Conservation (phyloP, 2,888 invertebrate species). For the Anodontia alba region DNA sequence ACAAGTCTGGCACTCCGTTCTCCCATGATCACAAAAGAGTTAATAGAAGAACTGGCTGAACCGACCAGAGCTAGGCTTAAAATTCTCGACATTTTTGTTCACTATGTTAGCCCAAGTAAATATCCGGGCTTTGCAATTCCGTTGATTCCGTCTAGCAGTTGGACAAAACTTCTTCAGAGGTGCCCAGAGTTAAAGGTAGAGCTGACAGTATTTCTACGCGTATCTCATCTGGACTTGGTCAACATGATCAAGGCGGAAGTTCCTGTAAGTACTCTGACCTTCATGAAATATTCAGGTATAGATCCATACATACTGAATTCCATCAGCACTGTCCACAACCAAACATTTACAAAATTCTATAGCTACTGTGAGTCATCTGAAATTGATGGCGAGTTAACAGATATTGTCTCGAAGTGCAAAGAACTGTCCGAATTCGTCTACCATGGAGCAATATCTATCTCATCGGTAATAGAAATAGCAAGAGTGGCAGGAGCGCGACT, state of each 20-base stretch:
- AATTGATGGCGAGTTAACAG: slow-evolving; percentile 62
- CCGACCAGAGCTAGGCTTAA: slow-evolving; percentile 63
- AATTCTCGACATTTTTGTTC: slow-evolving; percentile 69
- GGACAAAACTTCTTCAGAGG: slow-evolving; percentile 63
- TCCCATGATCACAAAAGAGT: slow-evolving; percentile 72
- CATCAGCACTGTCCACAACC: slow-evolving; percentile 64
- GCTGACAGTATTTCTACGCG: slow-evolving; percentile 67
- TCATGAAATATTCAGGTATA: slow-evolving; percentile 71
- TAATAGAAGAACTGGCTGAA: slow-evolving; percentile 65
- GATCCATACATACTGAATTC: slow-evolving; percentile 60
- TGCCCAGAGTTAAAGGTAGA: slow-evolving; percentile 73
- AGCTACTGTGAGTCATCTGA: slow-evolving; percentile 66
- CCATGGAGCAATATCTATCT: slow-evolving; percentile 63
- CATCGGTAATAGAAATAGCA: slow-evolving; percentile 66
- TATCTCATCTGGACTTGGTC: slow-evolving; percentile 68
- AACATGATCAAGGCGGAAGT: slow-evolving; percentile 73
- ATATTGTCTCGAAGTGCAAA: slow-evolving; percentile 60
- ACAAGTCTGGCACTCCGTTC: slow-evolving; percentile 70
- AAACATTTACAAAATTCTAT: slow-evolving; percentile 66
- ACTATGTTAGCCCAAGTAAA: slow-evolving; percentile 54
- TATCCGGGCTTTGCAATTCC: slow-evolving; percentile 59
- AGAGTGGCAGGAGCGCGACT: slow-evolving; percentile 53
- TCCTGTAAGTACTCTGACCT: slow-evolving; percentile 67
- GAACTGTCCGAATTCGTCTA: slow-evolving; percentile 68
- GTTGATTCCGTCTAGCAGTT: slow-evolving; percentile 60